Evolutionary conservation across 2,888 invertebrate species (phyloP).

Genomic region (Plebejus argus): DNA sequence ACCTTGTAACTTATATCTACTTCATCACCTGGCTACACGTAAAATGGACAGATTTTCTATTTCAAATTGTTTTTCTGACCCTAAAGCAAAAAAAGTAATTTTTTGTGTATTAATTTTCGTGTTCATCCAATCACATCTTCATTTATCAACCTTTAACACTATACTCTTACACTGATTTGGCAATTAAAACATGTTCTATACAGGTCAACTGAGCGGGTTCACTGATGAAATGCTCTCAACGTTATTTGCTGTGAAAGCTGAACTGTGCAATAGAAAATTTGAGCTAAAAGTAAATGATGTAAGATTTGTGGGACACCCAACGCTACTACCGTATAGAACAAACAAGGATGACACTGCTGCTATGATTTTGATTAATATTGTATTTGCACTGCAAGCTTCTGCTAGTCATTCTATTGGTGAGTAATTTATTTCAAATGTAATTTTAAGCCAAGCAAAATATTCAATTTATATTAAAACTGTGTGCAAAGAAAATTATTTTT

Average conservation of each 20-base stretch:
- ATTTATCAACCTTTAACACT: too few species aligned
- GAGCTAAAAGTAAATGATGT: conserved; percentile 98
- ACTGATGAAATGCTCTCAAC: conserved; percentile 93
- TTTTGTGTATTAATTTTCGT: too few species aligned
- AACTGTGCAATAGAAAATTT: conserved; percentile 94
- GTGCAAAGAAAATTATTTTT: too few species aligned
- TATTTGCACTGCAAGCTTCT: conserved; percentile 94
- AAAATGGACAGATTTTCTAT: too few species aligned
- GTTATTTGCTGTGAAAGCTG: conserved; percentile 94
- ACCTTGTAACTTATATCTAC: too few species aligned
- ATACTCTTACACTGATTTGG: not conserved
- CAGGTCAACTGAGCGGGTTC: conserved; percentile 85
- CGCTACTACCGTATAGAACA: conserved; percentile 85
- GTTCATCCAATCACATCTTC: too few species aligned
- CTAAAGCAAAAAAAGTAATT: too few species aligned
- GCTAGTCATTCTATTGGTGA: conserved; percentile 93
- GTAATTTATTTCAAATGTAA: conserved; percentile 33
- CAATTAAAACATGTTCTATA: conserved; percentile 37
- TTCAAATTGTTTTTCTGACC: too few species aligned
- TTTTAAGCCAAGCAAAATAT: too few species aligned
- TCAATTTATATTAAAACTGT: too few species aligned
- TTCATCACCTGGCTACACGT: too few species aligned
- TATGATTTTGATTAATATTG: conserved; percentile 91
- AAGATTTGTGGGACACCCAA: conserved; percentile 96
- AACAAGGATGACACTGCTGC: conserved; percentile 85